Base-by-base conservation (phyloP, 2,888 invertebrate genomes). In the Drosophila histrio region DNA sequence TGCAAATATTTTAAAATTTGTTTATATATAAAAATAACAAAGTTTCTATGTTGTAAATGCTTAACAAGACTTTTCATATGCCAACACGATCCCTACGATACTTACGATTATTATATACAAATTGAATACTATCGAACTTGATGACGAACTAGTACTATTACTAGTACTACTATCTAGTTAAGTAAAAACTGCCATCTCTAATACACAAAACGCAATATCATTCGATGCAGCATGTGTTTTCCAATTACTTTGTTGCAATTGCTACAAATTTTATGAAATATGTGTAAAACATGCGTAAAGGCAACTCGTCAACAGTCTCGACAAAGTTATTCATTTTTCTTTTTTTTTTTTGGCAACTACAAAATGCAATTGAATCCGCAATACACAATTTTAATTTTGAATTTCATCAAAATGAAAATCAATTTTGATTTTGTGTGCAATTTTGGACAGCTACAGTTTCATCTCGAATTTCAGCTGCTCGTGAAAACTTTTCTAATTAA, bases 401-500 rank as follows among this genome's bases (percentile, higher is more conserved):
- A 49, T 61, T 62, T 53, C 41, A 67, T 47, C 32, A 65, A 56
- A 57, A 61, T 54, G 60, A 43, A 63, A 61, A 76, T 60, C 56
- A 63, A 71, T 64, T 79, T 13, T 43, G 46, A 60, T 34, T 63
- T 63, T 58, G 30, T 39, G 26, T 41, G 22, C 66, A 38, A 36
- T 38, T 28, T 46, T 34, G 9, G 8, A 17, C 8, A 11, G 24
- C 13, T 8, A 17, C 24, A 36, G 30, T 30, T 41, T 9, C 30
- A 11, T n/a, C 39, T 19, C 3, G 11, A 17, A 24, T 43, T 36
- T 26, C 36, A 36, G 41, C 30, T 53, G 53, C 17, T 46, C 43
- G 19, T 13, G 47, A 62, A 60, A 81, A 86, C 56, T 86, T 81
- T 86, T 83, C 87, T 86, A 81, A 81, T 81, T 81, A 80, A 86